These are phyloP conservation scores for Acheta domesticus DNA, from an alignment of 2,888 invertebrate genomes.

Conservation along the genomic window DNA sequence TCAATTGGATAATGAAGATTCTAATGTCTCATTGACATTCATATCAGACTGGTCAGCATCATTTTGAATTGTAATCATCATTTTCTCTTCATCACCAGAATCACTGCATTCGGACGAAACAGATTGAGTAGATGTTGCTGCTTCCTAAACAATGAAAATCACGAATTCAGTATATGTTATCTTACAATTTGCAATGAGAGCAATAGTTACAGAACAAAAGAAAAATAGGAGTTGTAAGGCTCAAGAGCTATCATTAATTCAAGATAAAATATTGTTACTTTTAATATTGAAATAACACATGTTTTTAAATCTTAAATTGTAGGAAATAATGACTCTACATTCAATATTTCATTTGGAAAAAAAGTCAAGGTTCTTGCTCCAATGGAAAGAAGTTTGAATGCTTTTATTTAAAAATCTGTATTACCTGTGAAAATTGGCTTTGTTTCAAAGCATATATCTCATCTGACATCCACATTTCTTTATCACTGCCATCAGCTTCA, in stretches of 20 bases:
- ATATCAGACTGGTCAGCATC: conserved; percentile 56
- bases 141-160: conserved; percentile 53
- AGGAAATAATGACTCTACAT: too few species aligned
- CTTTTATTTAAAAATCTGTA: too few species aligned
- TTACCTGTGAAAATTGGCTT: conserved; percentile 50
- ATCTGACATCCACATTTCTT: conserved; percentile 34
- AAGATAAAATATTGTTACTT: too few species aligned
- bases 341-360: too few species aligned
- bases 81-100: conserved; percentile 67
- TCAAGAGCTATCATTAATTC: too few species aligned
- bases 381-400: too few species aligned
- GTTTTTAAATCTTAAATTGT: too few species aligned
- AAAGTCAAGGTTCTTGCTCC: too few species aligned
- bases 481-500: conserved; percentile 30
- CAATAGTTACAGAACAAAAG: conserved; percentile 12
- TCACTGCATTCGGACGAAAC: conserved; percentile 65
- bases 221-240: too few species aligned
- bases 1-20: conserved; percentile 35
- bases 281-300: too few species aligned
- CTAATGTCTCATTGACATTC: conserved; percentile 40
- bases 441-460: conserved; percentile 35
- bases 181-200: too few species aligned
- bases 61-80: conserved; percentile 69
- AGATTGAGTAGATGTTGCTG: conserved; percentile 70
- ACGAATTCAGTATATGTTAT: too few species aligned